These are phyloP conservation scores for Streptopelia turtur DNA, from an alignment of 2,797 vertebrate genomes.

Conservation along the genomic window DNA sequence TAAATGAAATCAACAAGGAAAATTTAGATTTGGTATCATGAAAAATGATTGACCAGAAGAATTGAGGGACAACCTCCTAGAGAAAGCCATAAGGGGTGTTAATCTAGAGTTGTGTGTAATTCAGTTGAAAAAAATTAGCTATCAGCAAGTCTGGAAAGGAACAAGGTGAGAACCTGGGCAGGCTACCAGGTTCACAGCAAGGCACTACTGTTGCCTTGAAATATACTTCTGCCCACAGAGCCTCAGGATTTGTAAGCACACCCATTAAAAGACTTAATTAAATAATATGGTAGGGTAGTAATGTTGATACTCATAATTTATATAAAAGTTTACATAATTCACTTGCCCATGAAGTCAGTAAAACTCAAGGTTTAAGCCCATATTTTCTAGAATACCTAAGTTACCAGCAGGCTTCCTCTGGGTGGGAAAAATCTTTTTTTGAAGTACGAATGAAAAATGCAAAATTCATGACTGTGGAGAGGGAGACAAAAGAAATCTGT, in stretches of 20 bases:
- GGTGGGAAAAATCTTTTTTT: not conserved
- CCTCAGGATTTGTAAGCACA: not conserved
- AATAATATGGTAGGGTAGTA: not conserved
- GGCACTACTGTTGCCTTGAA: not conserved
- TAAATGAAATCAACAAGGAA: not conserved
- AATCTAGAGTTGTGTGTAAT: not conserved
- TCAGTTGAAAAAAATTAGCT: not conserved
- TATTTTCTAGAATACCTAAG: not conserved
- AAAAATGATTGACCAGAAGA: not conserved
- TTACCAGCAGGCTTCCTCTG: not conserved
- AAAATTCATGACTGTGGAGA: not conserved
- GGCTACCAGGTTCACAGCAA: not conserved
- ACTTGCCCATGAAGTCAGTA: not conserved
- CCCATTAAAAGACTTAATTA: not conserved
- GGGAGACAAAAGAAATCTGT: not conserved
- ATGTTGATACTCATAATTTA: not conserved
- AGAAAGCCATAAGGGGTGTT: not conserved
- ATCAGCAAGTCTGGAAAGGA: not conserved
- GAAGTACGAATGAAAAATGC: not conserved
- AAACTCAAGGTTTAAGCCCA: not conserved
- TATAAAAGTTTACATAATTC: not conserved
- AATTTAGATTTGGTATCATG: not conserved
- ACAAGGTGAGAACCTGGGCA: not conserved
- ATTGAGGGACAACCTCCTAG: not conserved
- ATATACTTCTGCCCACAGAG: not conserved